phyloP scores from a whole-genome alignment of 1,140 invertebrate species.

The Dinoponera quadriceps region DNA sequence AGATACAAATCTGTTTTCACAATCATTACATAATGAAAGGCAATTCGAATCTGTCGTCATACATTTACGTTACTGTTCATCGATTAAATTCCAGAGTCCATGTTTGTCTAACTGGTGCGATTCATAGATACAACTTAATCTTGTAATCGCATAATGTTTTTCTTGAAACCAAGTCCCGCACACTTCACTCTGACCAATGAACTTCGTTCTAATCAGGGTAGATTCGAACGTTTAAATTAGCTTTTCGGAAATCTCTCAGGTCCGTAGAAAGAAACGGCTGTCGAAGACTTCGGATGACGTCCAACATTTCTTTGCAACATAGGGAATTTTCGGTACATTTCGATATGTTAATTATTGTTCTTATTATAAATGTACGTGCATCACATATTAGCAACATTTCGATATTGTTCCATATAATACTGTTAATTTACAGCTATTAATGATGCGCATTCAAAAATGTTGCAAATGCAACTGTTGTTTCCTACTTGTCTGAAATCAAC shows the following conservation, averaged over 20 bases:
- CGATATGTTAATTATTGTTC: too few relatives aligned
- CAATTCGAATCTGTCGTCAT: neutral
- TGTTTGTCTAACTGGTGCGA: neutral
- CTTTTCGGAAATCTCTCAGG: neutral
- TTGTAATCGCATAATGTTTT: neutral
- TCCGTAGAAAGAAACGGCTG: neutral
- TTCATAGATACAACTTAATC: slow-evolving; percentile 25
- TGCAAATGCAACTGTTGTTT: too few relatives aligned
- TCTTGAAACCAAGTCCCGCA: neutral
- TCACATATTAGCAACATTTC: too few relatives aligned
- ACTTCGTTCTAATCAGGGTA: too few relatives aligned
- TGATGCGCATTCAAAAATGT: too few relatives aligned
- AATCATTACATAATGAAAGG: neutral
- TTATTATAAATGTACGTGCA: too few relatives aligned
- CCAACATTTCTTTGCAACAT: too few relatives aligned
- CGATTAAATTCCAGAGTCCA: slow-evolving; percentile 38
- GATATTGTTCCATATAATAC: too few relatives aligned
- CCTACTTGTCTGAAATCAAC: neutral
- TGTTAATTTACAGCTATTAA: too few relatives aligned
- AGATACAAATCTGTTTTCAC: neutral
- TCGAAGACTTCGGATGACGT: too few relatives aligned
- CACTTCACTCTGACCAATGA: neutral
- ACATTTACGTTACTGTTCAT: neutral
- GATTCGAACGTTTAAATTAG: neutral
- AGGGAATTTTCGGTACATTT: too few relatives aligned